phyloP scores from a whole-genome alignment of 2,888 invertebrate species.

The Tuberolachnus salignus region DNA sequence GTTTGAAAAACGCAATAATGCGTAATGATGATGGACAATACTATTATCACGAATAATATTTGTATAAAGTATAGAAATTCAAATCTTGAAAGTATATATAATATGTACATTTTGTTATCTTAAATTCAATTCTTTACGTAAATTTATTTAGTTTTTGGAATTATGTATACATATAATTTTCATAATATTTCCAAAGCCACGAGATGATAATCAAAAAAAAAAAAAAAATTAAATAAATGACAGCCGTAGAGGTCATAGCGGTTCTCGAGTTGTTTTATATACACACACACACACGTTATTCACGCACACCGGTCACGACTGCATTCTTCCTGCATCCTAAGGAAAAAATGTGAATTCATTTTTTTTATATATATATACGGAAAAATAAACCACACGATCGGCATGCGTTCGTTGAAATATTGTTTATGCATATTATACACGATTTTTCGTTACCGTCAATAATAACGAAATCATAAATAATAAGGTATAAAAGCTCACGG shows the following conservation, averaged over 20 bases:
- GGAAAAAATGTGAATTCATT: constrained; percentile 16
- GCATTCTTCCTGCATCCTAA: constrained; percentile 32
- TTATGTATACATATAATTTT: not conserved
- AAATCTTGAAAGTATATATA: no score
- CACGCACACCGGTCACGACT: constrained; percentile 44
- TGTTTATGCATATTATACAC: not conserved
- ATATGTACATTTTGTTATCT: no score
- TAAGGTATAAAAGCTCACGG: not conserved
- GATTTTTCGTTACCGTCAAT: not conserved
- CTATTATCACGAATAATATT: no score
- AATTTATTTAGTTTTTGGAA: no score
- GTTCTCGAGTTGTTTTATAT: constrained; percentile 5
- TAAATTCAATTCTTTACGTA: no score
- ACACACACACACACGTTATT: not conserved
- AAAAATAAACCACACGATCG: constrained; percentile 25
- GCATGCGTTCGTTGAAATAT: not conserved
- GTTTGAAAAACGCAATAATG: no score
- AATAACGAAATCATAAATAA: constrained; percentile 7
- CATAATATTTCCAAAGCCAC: not conserved
- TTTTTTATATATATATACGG: not conserved
- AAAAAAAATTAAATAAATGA: constrained; percentile 30
- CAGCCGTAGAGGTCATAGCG: constrained; percentile 23
- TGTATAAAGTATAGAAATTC: no score
- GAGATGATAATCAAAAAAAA: not conserved
- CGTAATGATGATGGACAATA: no score